Evolutionary conservation across 1,140 invertebrate species (phyloP).

Genomic region (Pinna nobilis): DNA sequence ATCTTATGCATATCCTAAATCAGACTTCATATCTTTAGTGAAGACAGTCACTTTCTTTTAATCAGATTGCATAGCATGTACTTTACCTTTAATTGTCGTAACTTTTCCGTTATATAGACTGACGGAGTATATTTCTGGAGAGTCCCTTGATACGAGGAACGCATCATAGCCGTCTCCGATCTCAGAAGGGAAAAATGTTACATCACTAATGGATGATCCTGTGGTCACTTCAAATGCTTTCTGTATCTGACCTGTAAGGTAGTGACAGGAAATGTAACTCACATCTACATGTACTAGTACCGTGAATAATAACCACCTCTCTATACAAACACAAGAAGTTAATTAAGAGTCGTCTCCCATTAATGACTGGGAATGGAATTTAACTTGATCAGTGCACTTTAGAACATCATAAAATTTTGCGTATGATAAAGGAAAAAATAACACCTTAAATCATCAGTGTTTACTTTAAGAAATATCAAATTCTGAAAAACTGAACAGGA

Average conservation of each 20-base stretch:
- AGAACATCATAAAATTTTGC: no score
- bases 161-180: conserved; percentile 86
- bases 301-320: no score
- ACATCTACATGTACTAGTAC: no score
- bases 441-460: no score
- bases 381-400: no score
- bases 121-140: conserved; percentile 85
- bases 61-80: not conserved
- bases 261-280: no score
- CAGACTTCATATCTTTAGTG: not conserved
- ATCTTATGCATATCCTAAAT: not conserved
- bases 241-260: conserved; percentile 75
- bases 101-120: conserved; percentile 87
- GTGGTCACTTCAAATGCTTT: conserved; percentile 88
- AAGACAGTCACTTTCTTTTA: not conserved
- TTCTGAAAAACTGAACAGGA: no score
- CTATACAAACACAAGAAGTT: no score
- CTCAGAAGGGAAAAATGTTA: conserved; percentile 86
- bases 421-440: no score
- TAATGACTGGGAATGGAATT: no score
- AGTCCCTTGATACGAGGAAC: conserved; percentile 83
- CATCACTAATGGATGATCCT: conserved; percentile 84
- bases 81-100: conserved; percentile 80
- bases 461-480: no score
- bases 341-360: no score